Percentiles rank a stretch among this genome's conserved stretches.
Conservation (phyloP, 2,113 vertebrate species). For the Elachura formosa region DNA sequence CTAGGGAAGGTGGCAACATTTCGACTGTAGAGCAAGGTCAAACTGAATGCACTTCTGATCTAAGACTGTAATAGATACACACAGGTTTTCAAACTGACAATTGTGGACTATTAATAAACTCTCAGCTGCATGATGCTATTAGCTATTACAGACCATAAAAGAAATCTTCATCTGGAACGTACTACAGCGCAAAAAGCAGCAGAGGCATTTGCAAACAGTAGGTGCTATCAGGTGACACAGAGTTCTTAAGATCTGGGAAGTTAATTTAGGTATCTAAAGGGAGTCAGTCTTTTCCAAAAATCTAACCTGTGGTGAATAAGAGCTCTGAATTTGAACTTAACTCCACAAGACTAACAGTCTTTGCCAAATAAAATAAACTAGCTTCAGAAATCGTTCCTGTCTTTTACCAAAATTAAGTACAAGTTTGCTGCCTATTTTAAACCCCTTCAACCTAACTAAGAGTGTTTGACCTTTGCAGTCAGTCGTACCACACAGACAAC, state of each 20-base stretch:
- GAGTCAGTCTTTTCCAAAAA: neutral
- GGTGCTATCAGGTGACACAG: neutral
- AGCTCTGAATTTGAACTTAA: neutral
- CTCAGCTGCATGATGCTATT: conserved; percentile 30
- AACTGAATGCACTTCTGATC: neutral
- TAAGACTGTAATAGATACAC: neutral
- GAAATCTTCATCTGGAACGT: neutral
- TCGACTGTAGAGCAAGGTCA: neutral
- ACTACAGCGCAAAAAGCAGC: neutral
- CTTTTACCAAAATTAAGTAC: neutral
- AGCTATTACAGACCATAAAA: conserved; percentile 13
- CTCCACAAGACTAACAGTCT: neutral
- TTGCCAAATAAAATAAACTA: neutral
- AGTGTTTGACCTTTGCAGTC: neutral
- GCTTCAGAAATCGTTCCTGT: neutral
- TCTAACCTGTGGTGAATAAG: neutral
- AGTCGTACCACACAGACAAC: neutral
- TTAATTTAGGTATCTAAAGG: neutral
- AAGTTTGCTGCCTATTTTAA: conserved; percentile 2
- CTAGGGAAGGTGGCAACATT: neutral
- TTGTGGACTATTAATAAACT: conserved; percentile 40
- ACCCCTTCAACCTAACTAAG: neutral
- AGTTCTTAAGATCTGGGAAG: neutral
- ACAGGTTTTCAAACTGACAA: conserved; percentile 36
- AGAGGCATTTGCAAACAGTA: neutral